Conservation (phyloP, 2,888 invertebrate genomes). For the Papilio gigon region DNA sequence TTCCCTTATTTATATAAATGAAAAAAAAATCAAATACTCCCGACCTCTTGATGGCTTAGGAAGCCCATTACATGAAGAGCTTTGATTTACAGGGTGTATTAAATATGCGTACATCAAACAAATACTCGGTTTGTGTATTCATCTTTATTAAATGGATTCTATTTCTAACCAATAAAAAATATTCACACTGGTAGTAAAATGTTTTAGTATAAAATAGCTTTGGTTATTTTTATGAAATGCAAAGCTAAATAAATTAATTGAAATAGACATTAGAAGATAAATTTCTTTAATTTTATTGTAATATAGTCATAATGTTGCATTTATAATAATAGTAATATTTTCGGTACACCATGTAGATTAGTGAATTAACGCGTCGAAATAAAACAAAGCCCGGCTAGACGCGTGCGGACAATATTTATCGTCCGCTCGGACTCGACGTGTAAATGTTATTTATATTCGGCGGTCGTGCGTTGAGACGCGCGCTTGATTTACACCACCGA, state of each 20-base stretch:
- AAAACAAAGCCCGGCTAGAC: slow-evolving; percentile 46
- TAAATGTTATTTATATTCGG: slow-evolving; percentile 46
- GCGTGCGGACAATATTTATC: slow-evolving; percentile 47
- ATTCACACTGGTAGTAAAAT: not conserved
- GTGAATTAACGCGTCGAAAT: slow-evolving; percentile 49
- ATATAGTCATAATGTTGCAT: not conserved
- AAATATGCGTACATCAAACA: slow-evolving; percentile 31
- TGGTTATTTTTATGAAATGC: not conserved
- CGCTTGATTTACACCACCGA: slow-evolving; percentile 45
- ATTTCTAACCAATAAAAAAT: slow-evolving; percentile 26
- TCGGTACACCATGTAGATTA: slow-evolving; percentile 42
- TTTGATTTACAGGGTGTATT: slow-evolving; percentile 34
- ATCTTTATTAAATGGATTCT: slow-evolving; percentile 16
- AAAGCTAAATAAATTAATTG: not conserved
- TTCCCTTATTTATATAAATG: slow-evolving; percentile 40
- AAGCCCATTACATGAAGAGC: slow-evolving; percentile 38
- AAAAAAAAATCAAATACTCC: slow-evolving; percentile 39
- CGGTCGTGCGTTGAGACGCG: slow-evolving; percentile 37
- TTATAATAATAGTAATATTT: slow-evolving; percentile 26
- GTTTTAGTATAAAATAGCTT: not conserved
- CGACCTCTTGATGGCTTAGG: slow-evolving; percentile 37
- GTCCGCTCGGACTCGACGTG: slow-evolving; percentile 43
- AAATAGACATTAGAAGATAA: not conserved
- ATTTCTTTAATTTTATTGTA: no score
- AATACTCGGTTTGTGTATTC: slow-evolving; percentile 14